Conservation (phyloP, 2,888 invertebrate species). For the Alsophila aescularia region DNA sequence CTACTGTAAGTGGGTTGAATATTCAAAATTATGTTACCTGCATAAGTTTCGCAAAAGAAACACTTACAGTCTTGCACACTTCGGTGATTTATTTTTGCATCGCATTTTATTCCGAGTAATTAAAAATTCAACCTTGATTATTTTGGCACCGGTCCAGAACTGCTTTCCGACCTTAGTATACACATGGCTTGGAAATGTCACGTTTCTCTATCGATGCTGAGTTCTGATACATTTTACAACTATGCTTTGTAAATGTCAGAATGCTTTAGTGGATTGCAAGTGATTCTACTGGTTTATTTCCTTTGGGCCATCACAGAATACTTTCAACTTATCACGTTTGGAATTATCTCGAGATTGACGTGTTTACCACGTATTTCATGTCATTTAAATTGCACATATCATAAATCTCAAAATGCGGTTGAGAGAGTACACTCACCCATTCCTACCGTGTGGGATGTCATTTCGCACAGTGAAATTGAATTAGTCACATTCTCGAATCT, state of each 20-base stretch:
- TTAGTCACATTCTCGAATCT: no score
- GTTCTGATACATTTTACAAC: background rate
- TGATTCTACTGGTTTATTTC: slow-evolving; percentile 4
- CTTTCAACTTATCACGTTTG: background rate
- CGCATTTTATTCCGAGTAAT: slow-evolving; percentile 4
- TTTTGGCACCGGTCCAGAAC: slow-evolving; percentile 29
- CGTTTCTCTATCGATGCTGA: slow-evolving; percentile 13
- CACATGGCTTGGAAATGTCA: slow-evolving; percentile 30
- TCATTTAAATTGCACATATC: background rate
- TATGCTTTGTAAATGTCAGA: background rate
- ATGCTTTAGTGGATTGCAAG: slow-evolving; percentile 2
- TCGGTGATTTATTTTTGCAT: background rate
- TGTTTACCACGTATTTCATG: background rate
- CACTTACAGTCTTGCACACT: no score
- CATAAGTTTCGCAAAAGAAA: no score
- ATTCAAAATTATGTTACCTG: no score
- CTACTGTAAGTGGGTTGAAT: no score
- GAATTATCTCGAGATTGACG: background rate
- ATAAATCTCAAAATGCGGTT: background rate
- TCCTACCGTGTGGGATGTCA: no score
- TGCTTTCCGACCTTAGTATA: slow-evolving; percentile 21
- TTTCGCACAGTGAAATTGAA: no score
- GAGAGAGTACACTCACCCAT: no score
- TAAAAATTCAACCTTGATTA: slow-evolving; percentile 29
- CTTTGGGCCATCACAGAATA: background rate